Base-by-base conservation (phyloP, 1,140 invertebrate species). In the Hycleus cichorii region DNA sequence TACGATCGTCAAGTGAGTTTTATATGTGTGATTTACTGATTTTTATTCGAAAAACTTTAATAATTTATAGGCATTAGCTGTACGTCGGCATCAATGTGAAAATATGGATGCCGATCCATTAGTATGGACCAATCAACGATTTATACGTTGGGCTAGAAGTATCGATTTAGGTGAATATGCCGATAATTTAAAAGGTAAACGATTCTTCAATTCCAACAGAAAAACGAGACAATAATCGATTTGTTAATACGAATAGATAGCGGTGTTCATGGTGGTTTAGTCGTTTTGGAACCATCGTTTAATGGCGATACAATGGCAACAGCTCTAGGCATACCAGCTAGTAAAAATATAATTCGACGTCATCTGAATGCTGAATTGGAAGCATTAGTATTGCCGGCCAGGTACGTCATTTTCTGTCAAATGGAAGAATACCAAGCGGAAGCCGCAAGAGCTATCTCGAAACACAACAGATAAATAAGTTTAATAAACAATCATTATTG, bases 101-200 rank as follows among this genome's bases (percentile, higher is more conserved):
- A 86, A 84, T 65, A 83, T 89, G 42, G 89, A 94, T 70, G 86
- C 86, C 12, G 92, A 97, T 80, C 91, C 92, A 40, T 77, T 97
- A 50, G 92, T 96, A 18, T 97, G 93, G 93, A 95, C 92, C 58
- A 95, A 95, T 78, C 87, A 93, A 67, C 83, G 92, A 69, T 92
- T 95, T 69, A 89, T 95, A 58, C 84, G 89, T 67, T 97, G 93
- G 93, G 89, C 91, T 18, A 82, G 89, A 65, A 90, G 88, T 72
- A 95, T 97, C 70, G 93, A 97, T 77, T 81, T 97, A 64, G 87
- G 85, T 46, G 93, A 97, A 79, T 97, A 94, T 71, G 89, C 91
- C 60, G 90, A 94, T 59, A 95, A 95, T 74, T 78, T 96, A n/a
- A 92, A 92, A 86, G 90, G 90, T 91, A 75, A 48, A 54, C 9